Base-by-base conservation (phyloP, 2,888 invertebrate genomes). In the Leptopilina myrica region DNA sequence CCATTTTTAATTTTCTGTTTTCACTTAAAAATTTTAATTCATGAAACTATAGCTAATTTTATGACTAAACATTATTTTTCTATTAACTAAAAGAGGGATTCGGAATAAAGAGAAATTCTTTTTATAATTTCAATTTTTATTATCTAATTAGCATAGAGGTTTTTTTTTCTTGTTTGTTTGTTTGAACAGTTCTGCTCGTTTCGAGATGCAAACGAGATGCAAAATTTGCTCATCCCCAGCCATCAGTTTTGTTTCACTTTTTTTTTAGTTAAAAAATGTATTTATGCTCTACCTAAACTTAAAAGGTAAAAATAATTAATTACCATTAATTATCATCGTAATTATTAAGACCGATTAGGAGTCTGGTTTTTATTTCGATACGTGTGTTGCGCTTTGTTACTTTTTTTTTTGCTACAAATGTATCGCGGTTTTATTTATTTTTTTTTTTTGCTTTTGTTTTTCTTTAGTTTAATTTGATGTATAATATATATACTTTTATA, bases 61-160 rank as follows among this genome's bases (percentile, higher is more conserved):
- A 8, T 7, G 43, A 43, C 7, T 8, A 5, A 5, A 8, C 8
- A 7, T 7, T 43, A 7, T 8, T 43, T 43, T 43, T 43, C 43
- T 43, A 8, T 1, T 7, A 43, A 43, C 7, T 6, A 56, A 33
- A n/a, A 73, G 11, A 33, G 33, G 20, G 14, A 12, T 33, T 4
- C 11, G 49, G 11, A 69, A 69, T 49, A 7, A 53, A 69, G 14
- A 69, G 5, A 49, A 53, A 20, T 20, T 49, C 49, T 53, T 82
- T 6, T 84, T 81, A 85, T 80, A 80, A 81, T 80, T 81, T 84
- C 83, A 69, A 79, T 83, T 83, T 87, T 87, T 89, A 88, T 87
- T 87, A 87, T 87, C 82, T 85, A 86, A 86, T 86, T 84, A 85
- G 86, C 86, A 82, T 84, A 84, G 83, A 81, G 85, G 84, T 79